Base-by-base conservation (phyloP, 1,140 invertebrate species). In the Marisa cornuarietis region DNA sequence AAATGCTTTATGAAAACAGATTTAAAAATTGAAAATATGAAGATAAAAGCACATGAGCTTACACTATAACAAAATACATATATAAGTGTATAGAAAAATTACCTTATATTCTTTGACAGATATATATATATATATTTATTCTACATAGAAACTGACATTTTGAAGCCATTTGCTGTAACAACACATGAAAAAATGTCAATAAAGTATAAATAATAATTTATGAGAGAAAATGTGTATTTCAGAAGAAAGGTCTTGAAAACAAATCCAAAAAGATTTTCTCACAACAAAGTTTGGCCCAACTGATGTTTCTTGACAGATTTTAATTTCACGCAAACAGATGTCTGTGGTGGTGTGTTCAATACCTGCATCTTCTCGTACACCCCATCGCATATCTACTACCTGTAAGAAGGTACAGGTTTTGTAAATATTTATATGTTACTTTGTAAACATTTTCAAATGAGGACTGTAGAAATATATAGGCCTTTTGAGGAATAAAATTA, bases 251-350 rank as follows among this genome's bases (percentile, higher is more conserved):
- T 42, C 6, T 42, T 6, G 31, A 42, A 42, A n/a, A 71, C 20
- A n/a, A 14, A 51, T 5, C n/a, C 7, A 10, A 42, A 42, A 42
- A 42, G 31, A 49, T 13, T 68, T 66, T 78, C 78, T 84, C 68
- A 90, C 89, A 66, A 90, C 85, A 86, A 90, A 90, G 78, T 86
- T 86, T 31, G 89, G 88, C 51, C 89, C 89, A 51, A 83, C 74
- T 10, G 89, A 90, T 13, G 82, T 16, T 31, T 76, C 42, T 71
- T 87, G 85, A 79, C 87, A 88, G 18, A 82, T 84, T 13, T 75
- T 58, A 6, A 90, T 85, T 79, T 86, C 86, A 31, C 78, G 68
- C 31, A 88, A 61, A 62, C 86, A 85, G 42, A 88, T 71, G n/a
- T 87, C 82, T 52, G 82, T 80, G 2, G 85, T 86, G 1, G 69